Base-by-base conservation (phyloP, 1,140 invertebrate genomes). In the Nebria ingens region DNA sequence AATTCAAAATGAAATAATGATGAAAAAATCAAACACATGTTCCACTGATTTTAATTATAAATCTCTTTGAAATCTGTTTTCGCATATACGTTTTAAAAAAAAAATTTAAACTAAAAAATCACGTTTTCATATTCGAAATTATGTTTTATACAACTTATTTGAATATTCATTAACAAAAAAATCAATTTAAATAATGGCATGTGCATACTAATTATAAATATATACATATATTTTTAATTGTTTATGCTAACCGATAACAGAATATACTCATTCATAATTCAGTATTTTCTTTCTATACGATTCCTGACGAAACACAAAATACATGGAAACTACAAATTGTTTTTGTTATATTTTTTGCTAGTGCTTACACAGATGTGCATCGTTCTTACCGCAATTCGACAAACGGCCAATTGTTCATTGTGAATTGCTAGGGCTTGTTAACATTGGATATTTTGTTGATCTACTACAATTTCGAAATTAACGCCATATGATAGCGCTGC, bases 131-230 rank as follows among this genome's bases (percentile, higher is more conserved):
- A 45, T 45, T 45, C 17, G 40, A 9, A 45, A 17, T 4, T 17
- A 17, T 45, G 6, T 45, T 45, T 45, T 45, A 45, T 45, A 4
- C 4, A 3, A 11, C 15, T 45, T 17, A 17, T 17, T 3, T 45
- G 40, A 45, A 45, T 45, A 45, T 45, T 45, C 40, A 45, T 45
- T 11, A 17, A n/a, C n/a, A n/a, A 9, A 17, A 17, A 45, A 45
- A 12, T 45, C 40, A 45, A 45, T 45, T 45, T 45, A 17, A 45
- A 45, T 45, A 45, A 45, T 45, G 40, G 3, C 40, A 45, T 45
- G 40, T 17, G 17, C 15, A 45, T 45, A 17, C 3, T 12, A 45
- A 45, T 17, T 6, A 6, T 4, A n/a, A n/a, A n/a, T n/a, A n/a
- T n/a, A 29, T 29, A 29, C 4, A 4, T 29, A 45, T 45, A 11